Evolutionary conservation across 2,113 vertebrate genomes (phyloP), one percentile per base, ranked within the genome.

Genomic region (Cephalopholis sonnerati): DNA sequence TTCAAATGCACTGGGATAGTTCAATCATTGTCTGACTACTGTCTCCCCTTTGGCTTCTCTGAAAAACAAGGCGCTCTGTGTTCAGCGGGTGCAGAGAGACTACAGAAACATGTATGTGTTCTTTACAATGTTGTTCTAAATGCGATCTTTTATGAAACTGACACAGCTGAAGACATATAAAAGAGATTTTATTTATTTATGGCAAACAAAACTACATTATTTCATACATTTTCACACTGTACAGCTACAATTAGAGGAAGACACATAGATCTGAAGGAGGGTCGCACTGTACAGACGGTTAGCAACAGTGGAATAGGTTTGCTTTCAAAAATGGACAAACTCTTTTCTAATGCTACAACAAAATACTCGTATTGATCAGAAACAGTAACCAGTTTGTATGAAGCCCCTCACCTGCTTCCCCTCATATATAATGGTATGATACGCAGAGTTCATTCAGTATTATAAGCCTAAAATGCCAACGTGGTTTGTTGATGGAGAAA

Each of bases 1-100:
- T 89, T 92, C 77, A 88, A 71, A 87, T 55, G 74, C 58, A 62
- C 32, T 17, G 48, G 57, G 58, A 85, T 48, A 41, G 83, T 66
- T 86, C 58, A 68, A 67, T 75, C 46, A 65, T 67, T 82, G 70
- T 81, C 54, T 64, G 55, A 32, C 63, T 20, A 18, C 44, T n/a
- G 51, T 44, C 74, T 83, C 48, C 69, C n/a, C 27, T 61, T 62
- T 41, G 73, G 29, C 57, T 57, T 78, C 46, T 20, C 58, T 39
- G 32, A 27, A 36, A 77, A 88, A 88, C 83, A 84, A 78, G 58
- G 4, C 59, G 54, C 74, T 44, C 58, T 25, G 15, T 89, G 67
- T 84, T 80, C 63, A 79, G 7, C 8, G n/a, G 3, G 53, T 3
- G 27, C 58, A 72, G 67, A 69, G 57, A 3, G 6, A n/a, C 29